Conservation (phyloP, 2,797 vertebrate species). For the Lates japonicus region DNA sequence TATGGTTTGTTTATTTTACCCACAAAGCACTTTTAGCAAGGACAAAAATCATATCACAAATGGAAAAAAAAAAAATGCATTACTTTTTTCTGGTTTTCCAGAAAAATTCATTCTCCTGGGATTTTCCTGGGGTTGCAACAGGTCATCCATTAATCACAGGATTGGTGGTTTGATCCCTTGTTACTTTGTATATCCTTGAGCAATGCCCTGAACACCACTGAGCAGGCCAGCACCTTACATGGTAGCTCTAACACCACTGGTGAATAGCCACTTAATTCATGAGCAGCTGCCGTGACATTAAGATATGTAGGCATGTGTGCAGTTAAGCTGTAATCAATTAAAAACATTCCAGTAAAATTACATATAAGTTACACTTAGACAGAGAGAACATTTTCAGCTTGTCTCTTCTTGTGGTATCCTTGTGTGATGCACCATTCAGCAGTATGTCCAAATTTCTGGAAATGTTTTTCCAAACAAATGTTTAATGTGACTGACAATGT, state of each 20-base stretch:
- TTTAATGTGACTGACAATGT: constrained; percentile 37
- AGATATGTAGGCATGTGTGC: neutral
- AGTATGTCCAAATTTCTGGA: constrained; percentile 19
- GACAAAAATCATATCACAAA: constrained; percentile 6
- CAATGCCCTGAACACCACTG: neutral
- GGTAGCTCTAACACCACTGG: neutral
- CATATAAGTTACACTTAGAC: neutral
- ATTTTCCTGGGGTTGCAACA: neutral
- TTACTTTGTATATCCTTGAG: neutral
- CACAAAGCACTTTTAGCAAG: constrained; percentile 18
- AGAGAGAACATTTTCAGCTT: constrained; percentile 9
- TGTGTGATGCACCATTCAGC: constrained; percentile 19
- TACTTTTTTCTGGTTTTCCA: neutral
- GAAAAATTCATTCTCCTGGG: neutral
- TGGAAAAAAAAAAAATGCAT: neutral
- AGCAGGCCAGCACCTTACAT: neutral
- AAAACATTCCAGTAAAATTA: neutral
- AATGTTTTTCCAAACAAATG: constrained; percentile 38
- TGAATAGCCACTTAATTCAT: constrained; percentile 3
- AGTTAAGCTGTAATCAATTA: neutral
- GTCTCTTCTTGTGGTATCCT: constrained; percentile 26
- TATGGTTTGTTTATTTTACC: constrained; percentile 33
- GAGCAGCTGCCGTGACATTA: neutral
- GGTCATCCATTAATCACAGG: constrained; percentile 14
- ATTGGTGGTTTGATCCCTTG: constrained; percentile 9